Evolutionary conservation across 2,113 vertebrate species (phyloP).

Genomic region (Amphilophus citrinellus): DNA sequence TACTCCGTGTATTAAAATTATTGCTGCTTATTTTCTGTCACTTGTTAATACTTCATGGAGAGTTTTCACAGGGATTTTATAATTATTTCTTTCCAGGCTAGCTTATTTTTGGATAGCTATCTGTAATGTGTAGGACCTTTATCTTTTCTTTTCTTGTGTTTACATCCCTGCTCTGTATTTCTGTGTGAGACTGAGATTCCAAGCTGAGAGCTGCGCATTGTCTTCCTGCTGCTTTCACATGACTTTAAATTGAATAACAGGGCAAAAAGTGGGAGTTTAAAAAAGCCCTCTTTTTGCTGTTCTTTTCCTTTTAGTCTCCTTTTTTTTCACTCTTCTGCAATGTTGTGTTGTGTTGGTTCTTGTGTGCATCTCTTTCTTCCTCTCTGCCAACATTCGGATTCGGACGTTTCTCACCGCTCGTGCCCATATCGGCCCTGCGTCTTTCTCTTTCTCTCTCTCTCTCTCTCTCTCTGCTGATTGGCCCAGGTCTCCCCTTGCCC

Average conservation of each 20-base stretch:
- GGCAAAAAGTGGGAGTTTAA: conserved; percentile 25
- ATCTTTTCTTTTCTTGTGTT: conserved; percentile 33
- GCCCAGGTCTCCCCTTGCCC: conserved; percentile 98
- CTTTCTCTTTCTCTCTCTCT: conserved; percentile 76
- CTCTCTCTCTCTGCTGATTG: conserved; percentile 84
- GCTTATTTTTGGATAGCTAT: background rate
- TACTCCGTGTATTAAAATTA: background rate
- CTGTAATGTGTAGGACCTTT: background rate
- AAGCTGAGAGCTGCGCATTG: conserved; percentile 35
- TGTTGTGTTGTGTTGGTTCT: conserved; percentile 67
- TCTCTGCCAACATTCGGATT: conserved; percentile 67
- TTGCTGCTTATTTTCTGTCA: background rate
- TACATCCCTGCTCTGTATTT: conserved; percentile 46
- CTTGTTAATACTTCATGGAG: background rate
- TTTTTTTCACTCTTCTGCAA: conserved; percentile 55
- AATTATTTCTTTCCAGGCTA: background rate
- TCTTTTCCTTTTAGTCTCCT: conserved; percentile 43
- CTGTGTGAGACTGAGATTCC: conserved; percentile 13
- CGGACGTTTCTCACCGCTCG: conserved; percentile 61
- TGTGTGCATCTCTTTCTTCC: conserved; percentile 70
- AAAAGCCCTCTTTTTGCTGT: conserved; percentile 24
- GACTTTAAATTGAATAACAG: conserved; percentile 29
- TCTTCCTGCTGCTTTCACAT: conserved; percentile 27
- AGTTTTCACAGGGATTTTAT: background rate
- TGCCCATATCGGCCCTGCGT: conserved; percentile 61